Evolutionary conservation across 2,113 vertebrate genomes (phyloP).

Genomic region (Pycnonotus jocosus): DNA sequence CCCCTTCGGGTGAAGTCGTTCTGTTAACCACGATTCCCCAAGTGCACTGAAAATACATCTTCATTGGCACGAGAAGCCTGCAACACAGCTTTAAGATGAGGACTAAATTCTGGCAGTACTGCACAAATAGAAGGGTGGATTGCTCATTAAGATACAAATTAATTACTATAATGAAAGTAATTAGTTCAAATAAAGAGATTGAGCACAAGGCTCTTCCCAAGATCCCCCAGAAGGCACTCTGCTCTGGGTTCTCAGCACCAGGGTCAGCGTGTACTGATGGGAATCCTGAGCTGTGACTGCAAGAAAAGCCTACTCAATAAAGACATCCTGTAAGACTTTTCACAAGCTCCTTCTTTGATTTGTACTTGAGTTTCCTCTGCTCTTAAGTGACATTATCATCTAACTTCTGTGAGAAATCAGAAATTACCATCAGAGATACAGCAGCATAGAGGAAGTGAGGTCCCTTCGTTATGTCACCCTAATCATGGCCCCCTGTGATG

Average conservation of each 20-base stretch:
- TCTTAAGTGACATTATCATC: not conserved
- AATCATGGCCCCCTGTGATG: not conserved
- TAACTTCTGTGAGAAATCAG: not conserved
- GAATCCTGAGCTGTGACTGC: not conserved
- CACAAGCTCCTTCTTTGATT: not conserved
- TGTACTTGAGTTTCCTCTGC: not conserved
- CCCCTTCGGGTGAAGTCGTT: not conserved
- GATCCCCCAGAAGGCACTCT: rapidly evolving
- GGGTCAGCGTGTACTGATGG: rapidly evolving
- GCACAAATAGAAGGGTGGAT: not conserved
- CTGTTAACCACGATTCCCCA: not conserved
- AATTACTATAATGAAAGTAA: not conserved
- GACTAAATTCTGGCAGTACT: not conserved
- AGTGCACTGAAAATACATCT: not conserved
- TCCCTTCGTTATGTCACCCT: not conserved
- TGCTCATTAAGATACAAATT: not conserved
- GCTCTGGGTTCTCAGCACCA: not conserved
- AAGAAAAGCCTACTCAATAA: not conserved
- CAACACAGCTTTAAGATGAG: not conserved
- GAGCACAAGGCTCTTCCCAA: not conserved
- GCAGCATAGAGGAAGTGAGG: not conserved
- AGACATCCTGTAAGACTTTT: not conserved
- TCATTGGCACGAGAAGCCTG: not conserved
- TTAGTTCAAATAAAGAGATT: not conserved
- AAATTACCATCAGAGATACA: not conserved